A percentile compares a stretch with the other conserved stretches of the same genome.
Conservation (phyloP, 2,797 vertebrate species). For the Propithecus perrieri region DNA sequence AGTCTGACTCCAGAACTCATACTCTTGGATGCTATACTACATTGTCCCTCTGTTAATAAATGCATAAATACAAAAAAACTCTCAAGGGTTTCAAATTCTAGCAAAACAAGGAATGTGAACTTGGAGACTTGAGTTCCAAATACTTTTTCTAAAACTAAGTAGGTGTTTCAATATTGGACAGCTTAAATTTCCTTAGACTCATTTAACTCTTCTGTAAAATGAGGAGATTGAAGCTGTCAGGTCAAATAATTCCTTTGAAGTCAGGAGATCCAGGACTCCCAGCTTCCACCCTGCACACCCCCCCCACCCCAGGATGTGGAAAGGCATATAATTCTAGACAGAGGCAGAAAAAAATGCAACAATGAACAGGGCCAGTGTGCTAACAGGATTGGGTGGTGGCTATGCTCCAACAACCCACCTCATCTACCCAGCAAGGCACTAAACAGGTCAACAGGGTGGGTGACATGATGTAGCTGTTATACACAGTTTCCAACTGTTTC, state of each 20-base stretch:
- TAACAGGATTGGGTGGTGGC: background rate
- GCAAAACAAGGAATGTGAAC: background rate
- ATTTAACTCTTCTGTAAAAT: background rate
- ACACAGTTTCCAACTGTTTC: background rate
- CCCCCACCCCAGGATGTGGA: background rate
- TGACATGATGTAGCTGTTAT: accelerated
- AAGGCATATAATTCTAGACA: background rate
- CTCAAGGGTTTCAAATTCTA: background rate
- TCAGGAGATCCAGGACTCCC: background rate
- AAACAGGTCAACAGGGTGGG: too few relatives aligned
- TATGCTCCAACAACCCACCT: background rate
- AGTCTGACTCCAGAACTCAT: background rate
- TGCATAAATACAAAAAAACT: background rate
- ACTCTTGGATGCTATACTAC: too few relatives aligned
- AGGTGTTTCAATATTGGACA: background rate
- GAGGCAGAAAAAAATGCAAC: background rate
- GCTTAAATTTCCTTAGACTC: background rate
- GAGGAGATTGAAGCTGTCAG: background rate
- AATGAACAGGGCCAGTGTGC: background rate
- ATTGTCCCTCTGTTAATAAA: accelerated
- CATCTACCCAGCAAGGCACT: background rate
- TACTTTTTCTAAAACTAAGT: background rate
- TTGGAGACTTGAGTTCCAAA: background rate
- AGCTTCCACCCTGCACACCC: background rate
- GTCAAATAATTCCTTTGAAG: background rate